Base-by-base conservation (phyloP, 2,797 vertebrate species). In the Apodemus agrarius region DNA sequence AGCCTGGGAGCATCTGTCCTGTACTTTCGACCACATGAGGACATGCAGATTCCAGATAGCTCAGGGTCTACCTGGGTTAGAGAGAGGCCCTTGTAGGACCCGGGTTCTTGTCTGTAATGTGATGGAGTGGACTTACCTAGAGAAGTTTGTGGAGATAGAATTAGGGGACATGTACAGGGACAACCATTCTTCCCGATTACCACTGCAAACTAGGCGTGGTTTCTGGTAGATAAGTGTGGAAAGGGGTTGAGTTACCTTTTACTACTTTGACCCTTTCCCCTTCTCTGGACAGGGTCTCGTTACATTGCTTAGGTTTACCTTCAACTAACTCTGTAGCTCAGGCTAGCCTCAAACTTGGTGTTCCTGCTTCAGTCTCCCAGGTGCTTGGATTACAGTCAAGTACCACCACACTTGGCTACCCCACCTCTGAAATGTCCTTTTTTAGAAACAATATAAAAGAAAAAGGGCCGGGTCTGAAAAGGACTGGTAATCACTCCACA, bases 391-490 rank as follows among this genome's bases (percentile, higher is more conserved):
- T 89, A 37, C 22, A 79, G 31, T 43, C 75, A 21, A 37, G 26
- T 40, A 31, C n/a, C 24, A 10, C 31, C 21, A 88, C n/a, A 19
- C 52, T 11, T 46, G 52, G 31, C 74, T 59, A 26, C 74, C 88
- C 88, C n/a, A 92, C 76, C 85, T 84, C 89, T 89, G 74, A 95
- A 67, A 89, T 1, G 11, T 29, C 29, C 9, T n/a, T 34, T 93
- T 91, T 91, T 54, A 65, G 90, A 93, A 91, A 91, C 46, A 69
- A 95, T 8, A 6, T 13, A 57, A 89, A 78, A 89, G 37, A 46
- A 83, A 90, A 92, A 88, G 31, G 17, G 11, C 29, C 12, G 34
- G 37, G n/a, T 93, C 52, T 79, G 37, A 78, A 80, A 90, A 85
- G 49, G 52, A 90, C 79, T 31, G 63, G 22, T 63, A 72, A 65